Evolutionary conservation across 2,888 invertebrate species (phyloP), one percentile per base, ranked within the genome.

Genomic region (Crossocerus cetratus): DNA sequence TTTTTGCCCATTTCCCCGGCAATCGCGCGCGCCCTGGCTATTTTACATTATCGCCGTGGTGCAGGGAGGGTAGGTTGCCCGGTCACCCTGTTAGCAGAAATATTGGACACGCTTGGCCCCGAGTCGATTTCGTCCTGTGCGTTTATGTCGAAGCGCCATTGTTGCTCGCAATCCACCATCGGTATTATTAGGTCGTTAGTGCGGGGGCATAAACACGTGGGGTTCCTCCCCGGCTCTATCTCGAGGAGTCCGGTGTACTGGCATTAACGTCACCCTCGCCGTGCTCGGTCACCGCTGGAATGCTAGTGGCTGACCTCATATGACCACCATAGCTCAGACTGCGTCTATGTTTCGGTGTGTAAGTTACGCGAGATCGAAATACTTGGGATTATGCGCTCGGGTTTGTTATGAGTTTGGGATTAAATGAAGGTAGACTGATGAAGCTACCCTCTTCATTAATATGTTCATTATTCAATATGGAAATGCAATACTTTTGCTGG

Each of bases 41-140:
- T 32, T 32, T 32, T 32, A 32, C 32, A 32, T 32, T 32, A 32
- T 32, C 32, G 11, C 32, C 21, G 20, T 18, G 18, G 54, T 16
- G 54, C 20, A 55, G 32, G 18, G 32, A 32, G 32, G 32, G 32
- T 32, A n/a, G 32, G 32, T 32, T 32, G 43, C 20, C 44, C 59
- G 67, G 74, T 76, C 72, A 83, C 79, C 80, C 57, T 80, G 81
- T 78, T 65, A 72, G 75, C 74, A 80, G 83, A 83, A 80, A 77
- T 71, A 77, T 32, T 32, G 32, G 32, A 32, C 32, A 32, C 32
- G 8, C 32, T 32, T 32, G 32, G 11, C 32, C 8, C 32, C 8
- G 32, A n/a, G n/a, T 49, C 14, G 49, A 77, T 80, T 74, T 61
- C 56, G 56, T 58, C 23, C 65, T 77, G 62, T 69, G n/a, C 65